Evolutionary conservation across 2,888 invertebrate genomes (phyloP).

Genomic region (Elgonia sp.): DNA sequence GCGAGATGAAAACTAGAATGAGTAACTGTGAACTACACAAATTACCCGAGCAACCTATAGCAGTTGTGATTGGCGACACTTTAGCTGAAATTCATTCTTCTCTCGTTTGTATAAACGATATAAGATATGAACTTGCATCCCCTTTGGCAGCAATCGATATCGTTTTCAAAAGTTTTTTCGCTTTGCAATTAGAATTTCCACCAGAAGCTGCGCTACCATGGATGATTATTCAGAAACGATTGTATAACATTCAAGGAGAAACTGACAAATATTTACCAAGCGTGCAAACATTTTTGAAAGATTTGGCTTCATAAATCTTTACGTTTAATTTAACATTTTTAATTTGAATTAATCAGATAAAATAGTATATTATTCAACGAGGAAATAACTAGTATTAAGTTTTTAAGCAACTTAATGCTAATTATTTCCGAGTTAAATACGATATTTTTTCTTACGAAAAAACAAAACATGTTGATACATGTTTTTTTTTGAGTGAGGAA

Average conservation of each 20-base stretch:
- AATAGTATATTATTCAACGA: too few species aligned
- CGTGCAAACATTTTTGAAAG: conserved; percentile 25
- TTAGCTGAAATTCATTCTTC: conserved; percentile 38
- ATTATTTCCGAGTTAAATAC: too few species aligned
- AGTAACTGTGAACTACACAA: too few species aligned
- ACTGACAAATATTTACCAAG: conserved; percentile 25
- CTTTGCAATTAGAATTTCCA: conserved; percentile 66
- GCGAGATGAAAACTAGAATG: too few species aligned
- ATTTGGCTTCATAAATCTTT: not conserved
- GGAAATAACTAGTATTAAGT: too few species aligned
- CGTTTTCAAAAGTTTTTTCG: conserved; percentile 67
- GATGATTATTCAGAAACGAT: conserved; percentile 64
- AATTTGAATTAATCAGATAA: too few species aligned
- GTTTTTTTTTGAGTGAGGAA: too few species aligned
- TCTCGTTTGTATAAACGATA: conserved; percentile 67
- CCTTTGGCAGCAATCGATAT: conserved; percentile 62
- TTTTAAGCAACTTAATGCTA: too few species aligned
- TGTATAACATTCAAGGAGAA: conserved; percentile 56
- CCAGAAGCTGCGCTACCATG: conserved; percentile 63
- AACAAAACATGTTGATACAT: too few species aligned
- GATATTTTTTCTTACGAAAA: too few species aligned
- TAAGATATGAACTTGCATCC: conserved; percentile 35
- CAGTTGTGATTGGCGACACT: conserved; percentile 57
- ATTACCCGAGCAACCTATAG: conserved; percentile 36
- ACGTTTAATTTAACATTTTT: too few species aligned